These are phyloP conservation scores for Odontophorus gujanensis DNA, from an alignment of 2,113 vertebrate genomes.

Conservation along the genomic window DNA sequence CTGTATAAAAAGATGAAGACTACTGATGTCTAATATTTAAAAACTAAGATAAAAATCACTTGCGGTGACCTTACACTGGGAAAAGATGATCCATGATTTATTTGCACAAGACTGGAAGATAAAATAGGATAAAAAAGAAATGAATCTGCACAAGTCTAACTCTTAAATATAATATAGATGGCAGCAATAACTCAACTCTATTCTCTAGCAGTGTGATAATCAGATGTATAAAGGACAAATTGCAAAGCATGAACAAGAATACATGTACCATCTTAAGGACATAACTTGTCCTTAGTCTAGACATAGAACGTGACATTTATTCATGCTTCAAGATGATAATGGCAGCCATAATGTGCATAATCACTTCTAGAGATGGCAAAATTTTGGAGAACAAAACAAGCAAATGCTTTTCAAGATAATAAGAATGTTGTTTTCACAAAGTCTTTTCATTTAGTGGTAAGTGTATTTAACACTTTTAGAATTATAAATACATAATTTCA, in stretches of 20 bases:
- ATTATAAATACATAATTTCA: background rate
- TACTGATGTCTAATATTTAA: background rate
- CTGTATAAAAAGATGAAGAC: background rate
- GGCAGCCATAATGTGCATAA: background rate
- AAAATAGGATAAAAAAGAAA: background rate
- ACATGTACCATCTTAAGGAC: conserved; percentile 7
- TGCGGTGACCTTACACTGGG: background rate
- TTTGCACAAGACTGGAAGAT: background rate
- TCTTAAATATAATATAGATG: background rate
- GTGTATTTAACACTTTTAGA: background rate
- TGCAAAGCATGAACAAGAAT: conserved; percentile 17
- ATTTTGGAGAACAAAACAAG: background rate
- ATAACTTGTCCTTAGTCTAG: conserved; percentile 3
- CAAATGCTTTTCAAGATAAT: background rate
- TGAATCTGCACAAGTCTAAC: background rate
- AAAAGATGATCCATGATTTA: background rate
- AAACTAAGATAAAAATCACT: background rate
- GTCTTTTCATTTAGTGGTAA: background rate
- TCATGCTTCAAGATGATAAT: conserved; percentile 16
- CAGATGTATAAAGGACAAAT: conserved; percentile 16
- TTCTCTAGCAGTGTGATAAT: background rate
- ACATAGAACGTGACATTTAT: background rate
- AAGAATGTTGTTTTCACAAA: background rate
- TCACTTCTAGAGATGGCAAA: conserved; percentile 12
- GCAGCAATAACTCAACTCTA: background rate